Evolutionary conservation across 2,888 invertebrate genomes (phyloP).

Genomic region (Ecdyonurus torrentis): DNA sequence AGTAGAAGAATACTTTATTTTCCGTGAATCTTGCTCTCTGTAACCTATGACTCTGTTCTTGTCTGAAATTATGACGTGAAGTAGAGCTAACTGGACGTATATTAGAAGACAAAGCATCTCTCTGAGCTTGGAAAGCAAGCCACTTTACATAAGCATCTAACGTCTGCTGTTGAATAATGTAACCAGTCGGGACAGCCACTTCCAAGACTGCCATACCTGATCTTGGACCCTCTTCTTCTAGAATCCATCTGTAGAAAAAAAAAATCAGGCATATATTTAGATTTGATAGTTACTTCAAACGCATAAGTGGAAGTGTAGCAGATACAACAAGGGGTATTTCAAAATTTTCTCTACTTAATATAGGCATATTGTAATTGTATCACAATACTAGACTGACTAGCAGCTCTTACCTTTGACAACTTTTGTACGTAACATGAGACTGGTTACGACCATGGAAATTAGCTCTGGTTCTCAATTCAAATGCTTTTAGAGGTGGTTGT

Average conservation of each 20-base stretch:
- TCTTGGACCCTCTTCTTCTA: slow-evolving; percentile 55
- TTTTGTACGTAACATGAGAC: slow-evolving; percentile 74
- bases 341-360: no score
- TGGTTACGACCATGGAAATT: slow-evolving; percentile 78
- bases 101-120: not conserved
- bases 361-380: not conserved
- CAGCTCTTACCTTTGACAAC: slow-evolving; percentile 60
- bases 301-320: no score
- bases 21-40: slow-evolving; percentile 69
- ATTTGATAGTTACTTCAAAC: no score
- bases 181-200: slow-evolving; percentile 76
- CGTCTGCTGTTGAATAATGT: slow-evolving; percentile 78
- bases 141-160: slow-evolving; percentile 71
- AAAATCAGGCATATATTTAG: no score
- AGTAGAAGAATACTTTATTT: slow-evolving; percentile 78
- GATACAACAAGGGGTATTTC: no score
- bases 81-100: not conserved
- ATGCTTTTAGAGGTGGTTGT: slow-evolving; percentile 62
- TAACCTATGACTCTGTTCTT: slow-evolving; percentile 55
- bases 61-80: not conserved
- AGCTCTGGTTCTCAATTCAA: slow-evolving; percentile 56
- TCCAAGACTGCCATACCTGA: slow-evolving; percentile 82
- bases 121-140: not conserved
- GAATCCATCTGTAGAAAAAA: slow-evolving; percentile 62
- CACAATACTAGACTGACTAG: not conserved